Conservation (phyloP, 2,888 invertebrate species). For the Philopedon plagiatum region DNA sequence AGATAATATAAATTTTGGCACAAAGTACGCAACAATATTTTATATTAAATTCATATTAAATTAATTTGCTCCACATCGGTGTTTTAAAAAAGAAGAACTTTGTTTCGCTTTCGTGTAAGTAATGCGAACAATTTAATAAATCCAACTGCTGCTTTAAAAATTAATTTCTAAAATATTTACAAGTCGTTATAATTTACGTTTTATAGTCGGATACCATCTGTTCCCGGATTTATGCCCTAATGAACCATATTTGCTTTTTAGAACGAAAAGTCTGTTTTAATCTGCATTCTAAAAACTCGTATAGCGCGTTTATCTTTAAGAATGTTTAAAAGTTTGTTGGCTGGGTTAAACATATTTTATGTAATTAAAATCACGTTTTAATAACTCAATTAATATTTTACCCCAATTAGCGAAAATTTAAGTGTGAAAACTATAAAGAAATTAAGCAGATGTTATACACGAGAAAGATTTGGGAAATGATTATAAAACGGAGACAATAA, state of each 20-base stretch:
- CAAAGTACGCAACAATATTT: too few species aligned
- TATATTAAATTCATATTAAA: too few species aligned
- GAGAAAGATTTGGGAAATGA: too few species aligned
- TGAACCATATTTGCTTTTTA: conserved; percentile 21
- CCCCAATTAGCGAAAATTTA: too few species aligned
- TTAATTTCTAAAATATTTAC: conserved; percentile 43
- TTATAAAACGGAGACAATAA: too few species aligned
- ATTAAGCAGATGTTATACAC: too few species aligned
- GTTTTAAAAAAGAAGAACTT: background rate
- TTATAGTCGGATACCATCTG: conserved; percentile 42
- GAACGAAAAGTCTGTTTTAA: background rate
- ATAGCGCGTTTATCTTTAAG: background rate
- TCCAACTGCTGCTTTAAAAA: conserved; percentile 26
- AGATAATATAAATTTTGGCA: too few species aligned
- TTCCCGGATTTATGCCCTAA: conserved; percentile 41
- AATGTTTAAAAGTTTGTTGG: background rate
- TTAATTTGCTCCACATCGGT: background rate
- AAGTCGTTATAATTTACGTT: conserved; percentile 19
- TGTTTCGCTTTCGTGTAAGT: background rate
- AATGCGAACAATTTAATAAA: background rate
- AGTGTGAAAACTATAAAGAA: too few species aligned
- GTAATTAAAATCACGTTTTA: too few species aligned
- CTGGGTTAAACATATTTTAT: too few species aligned
- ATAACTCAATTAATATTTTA: too few species aligned
- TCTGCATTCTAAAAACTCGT: background rate